Percentiles rank a stretch among this genome's conserved stretches.
These are phyloP conservation scores for Hoplias malabaricus DNA, from an alignment of 2,113 vertebrate genomes.

Conservation along the genomic window DNA sequence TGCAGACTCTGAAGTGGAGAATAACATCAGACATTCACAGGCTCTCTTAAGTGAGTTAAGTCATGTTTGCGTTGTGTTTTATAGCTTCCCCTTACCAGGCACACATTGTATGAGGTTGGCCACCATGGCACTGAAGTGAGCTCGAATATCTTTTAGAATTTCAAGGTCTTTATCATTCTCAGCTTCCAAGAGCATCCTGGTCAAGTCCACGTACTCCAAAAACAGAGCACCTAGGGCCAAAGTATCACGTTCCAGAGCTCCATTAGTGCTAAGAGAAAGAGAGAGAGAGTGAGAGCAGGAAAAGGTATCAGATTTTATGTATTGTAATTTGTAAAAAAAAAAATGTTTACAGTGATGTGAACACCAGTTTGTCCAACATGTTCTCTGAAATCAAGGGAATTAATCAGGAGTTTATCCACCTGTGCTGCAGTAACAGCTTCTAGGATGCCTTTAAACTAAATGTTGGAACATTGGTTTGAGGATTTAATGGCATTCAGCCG, in stretches of 20 bases:
- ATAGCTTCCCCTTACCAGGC: constrained; percentile 75
- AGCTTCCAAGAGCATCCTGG: constrained; percentile 95
- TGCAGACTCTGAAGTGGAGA: too few species aligned
- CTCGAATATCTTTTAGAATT: constrained; percentile 95
- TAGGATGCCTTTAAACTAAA: too few species aligned
- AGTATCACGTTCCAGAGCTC: constrained; percentile 92
- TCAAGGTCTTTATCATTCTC: constrained; percentile 94
- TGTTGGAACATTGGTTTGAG: too few species aligned
- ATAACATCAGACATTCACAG: too few species aligned
- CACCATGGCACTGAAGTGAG: constrained; percentile 96
- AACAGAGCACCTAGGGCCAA: constrained; percentile 93
- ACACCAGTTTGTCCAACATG: too few species aligned
- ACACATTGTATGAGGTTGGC: constrained; percentile 97
- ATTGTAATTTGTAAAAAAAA: too few species aligned
- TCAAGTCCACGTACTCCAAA: constrained; percentile 95
- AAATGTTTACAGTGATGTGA: too few species aligned
- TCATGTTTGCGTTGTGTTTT: background rate
- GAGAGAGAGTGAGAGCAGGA: background rate
- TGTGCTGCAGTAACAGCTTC: too few species aligned
- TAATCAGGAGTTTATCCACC: too few species aligned
- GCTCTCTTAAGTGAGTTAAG: too few species aligned
- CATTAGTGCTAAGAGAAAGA: constrained; percentile 86
- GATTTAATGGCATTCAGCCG: too few species aligned
- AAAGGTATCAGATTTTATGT: constrained; percentile 6
- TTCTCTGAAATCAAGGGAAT: too few species aligned